Conservation (phyloP, 2,888 invertebrate genomes). For the Chorisops tibialis region DNA sequence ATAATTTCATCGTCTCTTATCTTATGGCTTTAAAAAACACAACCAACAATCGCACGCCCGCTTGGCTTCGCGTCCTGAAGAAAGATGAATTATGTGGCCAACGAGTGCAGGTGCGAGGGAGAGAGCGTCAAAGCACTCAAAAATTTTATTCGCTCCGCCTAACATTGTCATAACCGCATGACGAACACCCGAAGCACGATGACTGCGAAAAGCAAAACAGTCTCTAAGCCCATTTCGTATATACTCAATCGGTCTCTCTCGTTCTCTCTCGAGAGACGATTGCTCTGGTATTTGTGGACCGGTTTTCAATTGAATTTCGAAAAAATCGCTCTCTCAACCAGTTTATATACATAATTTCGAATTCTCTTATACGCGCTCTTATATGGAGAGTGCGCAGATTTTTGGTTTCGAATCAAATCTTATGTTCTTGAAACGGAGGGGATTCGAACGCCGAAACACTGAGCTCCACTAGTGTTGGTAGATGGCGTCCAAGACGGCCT, state of each 20-base stretch:
- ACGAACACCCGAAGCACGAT: slow-evolving; percentile 7
- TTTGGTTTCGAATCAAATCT: not conserved
- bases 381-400: not conserved
- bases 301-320: not conserved
- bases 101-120: slow-evolving; percentile 11
- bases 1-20: slow-evolving; percentile 22
- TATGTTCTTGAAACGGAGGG: slow-evolving; percentile 4
- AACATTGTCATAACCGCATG: slow-evolving; percentile 50
- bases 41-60: slow-evolving; percentile 2
- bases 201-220: not conserved
- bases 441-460: slow-evolving; percentile 1
- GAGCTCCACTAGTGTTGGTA: slow-evolving; percentile 15
- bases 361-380: slow-evolving; percentile 14
- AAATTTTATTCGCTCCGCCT: slow-evolving; percentile 48
- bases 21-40: not conserved
- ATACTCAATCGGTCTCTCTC: too few species aligned
- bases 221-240: too few species aligned
- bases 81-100: slow-evolving; percentile 22
- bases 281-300: too few species aligned
- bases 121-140: slow-evolving; percentile 1
- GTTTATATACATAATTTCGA: too few species aligned
- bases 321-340: too few species aligned
- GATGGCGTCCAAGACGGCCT: not conserved
- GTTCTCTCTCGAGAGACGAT: too few species aligned
- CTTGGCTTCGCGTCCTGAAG: slow-evolving; percentile 3